phyloP scores from a whole-genome alignment of 2,888 invertebrate species.

The Troides aeacus region DNA sequence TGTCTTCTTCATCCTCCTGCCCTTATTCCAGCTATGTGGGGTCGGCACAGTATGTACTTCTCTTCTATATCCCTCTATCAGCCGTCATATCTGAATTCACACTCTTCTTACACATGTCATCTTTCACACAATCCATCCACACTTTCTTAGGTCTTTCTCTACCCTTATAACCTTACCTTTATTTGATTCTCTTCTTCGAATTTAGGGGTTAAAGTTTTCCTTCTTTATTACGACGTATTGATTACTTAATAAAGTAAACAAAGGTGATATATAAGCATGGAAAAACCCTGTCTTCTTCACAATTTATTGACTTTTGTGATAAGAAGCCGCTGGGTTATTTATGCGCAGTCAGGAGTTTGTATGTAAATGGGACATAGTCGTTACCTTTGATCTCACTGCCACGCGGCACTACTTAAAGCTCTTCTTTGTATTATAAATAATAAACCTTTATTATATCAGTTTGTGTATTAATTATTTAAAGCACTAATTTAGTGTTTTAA shows the following conservation, averaged over 20 bases:
- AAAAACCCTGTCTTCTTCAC: constrained; percentile 12
- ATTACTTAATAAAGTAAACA: not conserved
- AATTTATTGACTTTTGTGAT: constrained; percentile 38
- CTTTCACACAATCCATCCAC: too few relatives aligned
- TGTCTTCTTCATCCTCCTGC: not conserved
- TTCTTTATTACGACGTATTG: not conserved
- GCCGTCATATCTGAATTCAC: too few relatives aligned
- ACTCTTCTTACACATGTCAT: too few relatives aligned
- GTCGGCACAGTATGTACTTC: too few relatives aligned
- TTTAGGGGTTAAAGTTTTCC: not conserved
- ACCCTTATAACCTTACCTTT: too few relatives aligned
- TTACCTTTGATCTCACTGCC: constrained; percentile 50
- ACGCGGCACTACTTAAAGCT: constrained; percentile 36
- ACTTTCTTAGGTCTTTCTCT: too few relatives aligned
- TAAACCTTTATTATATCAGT: constrained; percentile 1
- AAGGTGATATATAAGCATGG: constrained; percentile 4
- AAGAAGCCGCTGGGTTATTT: constrained; percentile 33
- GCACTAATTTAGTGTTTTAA: not conserved
- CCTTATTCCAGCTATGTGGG: too few relatives aligned
- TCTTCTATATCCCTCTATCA: too few relatives aligned
- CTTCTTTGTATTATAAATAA: constrained; percentile 25
- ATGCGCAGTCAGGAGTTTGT: constrained; percentile 42
- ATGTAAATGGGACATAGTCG: constrained; percentile 36
- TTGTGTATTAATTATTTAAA: not conserved
- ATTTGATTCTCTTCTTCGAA: not conserved